Percentiles rank a stretch among this genome's conserved stretches.
phyloP scores from a whole-genome alignment of 2,888 invertebrate genomes.

The Argyresthia albistria region DNA sequence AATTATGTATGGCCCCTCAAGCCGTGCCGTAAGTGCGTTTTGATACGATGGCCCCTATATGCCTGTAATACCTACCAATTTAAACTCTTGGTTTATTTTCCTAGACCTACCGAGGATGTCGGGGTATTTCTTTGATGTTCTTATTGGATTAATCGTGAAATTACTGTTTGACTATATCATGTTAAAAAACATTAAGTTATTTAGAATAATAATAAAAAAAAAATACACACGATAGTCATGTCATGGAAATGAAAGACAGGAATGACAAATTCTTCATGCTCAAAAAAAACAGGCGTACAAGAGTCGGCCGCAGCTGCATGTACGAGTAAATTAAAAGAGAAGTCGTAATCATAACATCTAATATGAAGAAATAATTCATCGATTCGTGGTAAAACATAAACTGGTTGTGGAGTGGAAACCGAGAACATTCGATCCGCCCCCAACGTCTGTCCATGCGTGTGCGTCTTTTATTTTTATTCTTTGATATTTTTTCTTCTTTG shows the following conservation, averaged over 20 bases:
- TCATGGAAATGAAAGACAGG: no score
- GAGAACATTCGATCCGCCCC: constrained; percentile 49
- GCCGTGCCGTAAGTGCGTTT: constrained; percentile 12
- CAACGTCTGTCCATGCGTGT: constrained; percentile 33
- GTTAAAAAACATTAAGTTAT: no score
- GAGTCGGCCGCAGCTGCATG: constrained; percentile 14
- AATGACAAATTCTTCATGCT: no score
- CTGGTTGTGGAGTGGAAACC: constrained; percentile 39
- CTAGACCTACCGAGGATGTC: no score
- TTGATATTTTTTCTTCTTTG: constrained; percentile 29
- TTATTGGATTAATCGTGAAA: no score
- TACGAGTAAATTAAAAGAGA: constrained; percentile 11
- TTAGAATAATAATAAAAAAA: no score
- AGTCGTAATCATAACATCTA: constrained; percentile 7
- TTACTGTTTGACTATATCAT: no score
- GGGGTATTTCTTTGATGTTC: no score
- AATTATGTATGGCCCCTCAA: constrained; percentile 36
- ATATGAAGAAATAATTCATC: constrained; percentile 10
- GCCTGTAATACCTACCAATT: neutral
- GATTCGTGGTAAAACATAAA: constrained; percentile 36
- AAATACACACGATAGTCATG: no score
- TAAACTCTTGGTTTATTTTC: no score
- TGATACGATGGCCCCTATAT: neutral
- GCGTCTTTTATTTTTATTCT: constrained; percentile 24
- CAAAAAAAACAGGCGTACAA: neutral